A percentile compares a stretch with the other conserved stretches of the same genome.
phyloP scores from a whole-genome alignment of 2,888 invertebrate genomes.

The Cerceris ruficornis region DNA sequence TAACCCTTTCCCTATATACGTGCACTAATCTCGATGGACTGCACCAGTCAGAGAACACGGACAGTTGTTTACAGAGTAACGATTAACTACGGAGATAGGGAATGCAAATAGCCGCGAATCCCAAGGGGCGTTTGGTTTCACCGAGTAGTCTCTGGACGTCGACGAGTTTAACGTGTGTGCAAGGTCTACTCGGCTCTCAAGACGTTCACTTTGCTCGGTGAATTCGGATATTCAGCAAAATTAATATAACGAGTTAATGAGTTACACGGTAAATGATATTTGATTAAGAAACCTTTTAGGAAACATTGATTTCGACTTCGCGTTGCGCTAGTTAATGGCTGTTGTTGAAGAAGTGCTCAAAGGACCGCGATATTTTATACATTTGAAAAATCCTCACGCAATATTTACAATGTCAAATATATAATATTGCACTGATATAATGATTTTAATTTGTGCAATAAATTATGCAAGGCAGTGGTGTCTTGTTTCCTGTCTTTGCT shows the following conservation, averaged over 20 bases:
- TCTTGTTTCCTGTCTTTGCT: too few relatives aligned
- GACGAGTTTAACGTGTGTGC: slow-evolving; percentile 30
- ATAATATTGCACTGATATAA: too few relatives aligned
- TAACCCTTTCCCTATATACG: slow-evolving; percentile 22
- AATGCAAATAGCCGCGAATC: slow-evolving; percentile 66
- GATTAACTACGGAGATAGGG: slow-evolving; percentile 63
- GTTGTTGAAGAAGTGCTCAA: too few relatives aligned
- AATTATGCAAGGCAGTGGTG: too few relatives aligned
- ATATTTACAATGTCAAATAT: too few relatives aligned
- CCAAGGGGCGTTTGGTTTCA: slow-evolving; percentile 54
- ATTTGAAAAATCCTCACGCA: too few relatives aligned
- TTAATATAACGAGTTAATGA: slow-evolving; percentile 42
- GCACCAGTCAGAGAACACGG: slow-evolving; percentile 41
- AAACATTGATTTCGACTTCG: not conserved
- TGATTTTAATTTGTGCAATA: too few relatives aligned
- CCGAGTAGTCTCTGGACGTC: slow-evolving; percentile 17
- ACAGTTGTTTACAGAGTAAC: slow-evolving; percentile 65
- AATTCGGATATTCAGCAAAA: slow-evolving; percentile 20
- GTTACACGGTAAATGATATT: slow-evolving; percentile 8
- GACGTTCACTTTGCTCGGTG: not conserved
- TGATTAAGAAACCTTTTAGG: slow-evolving; percentile 27
- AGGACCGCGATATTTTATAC: too few relatives aligned
- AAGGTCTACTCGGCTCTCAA: slow-evolving; percentile 12
- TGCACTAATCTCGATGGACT: slow-evolving; percentile 56
- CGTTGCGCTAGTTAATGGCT: not conserved